Percentiles rank a stretch among this genome's conserved stretches.
Conservation (phyloP, 1,140 invertebrate genomes). For the Dendrolimus kikuchii region DNA sequence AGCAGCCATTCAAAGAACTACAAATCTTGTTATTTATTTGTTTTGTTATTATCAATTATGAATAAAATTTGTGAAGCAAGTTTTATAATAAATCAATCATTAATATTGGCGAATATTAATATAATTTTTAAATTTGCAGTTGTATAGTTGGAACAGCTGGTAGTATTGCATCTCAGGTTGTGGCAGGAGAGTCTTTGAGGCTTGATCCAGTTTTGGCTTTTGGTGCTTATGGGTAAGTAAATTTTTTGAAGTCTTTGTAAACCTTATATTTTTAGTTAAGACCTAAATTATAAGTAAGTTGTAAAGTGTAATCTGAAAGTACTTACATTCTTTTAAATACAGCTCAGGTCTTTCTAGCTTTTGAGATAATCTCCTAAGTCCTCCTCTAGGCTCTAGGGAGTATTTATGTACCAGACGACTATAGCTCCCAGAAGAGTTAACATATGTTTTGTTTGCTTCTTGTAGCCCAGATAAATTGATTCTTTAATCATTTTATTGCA, state of each 20-base stretch:
- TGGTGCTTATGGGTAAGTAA: constrained; percentile 78
- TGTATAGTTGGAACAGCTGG: constrained; percentile 76
- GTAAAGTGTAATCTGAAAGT: neutral
- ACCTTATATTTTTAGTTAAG: neutral
- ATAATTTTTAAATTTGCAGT: constrained; percentile 51
- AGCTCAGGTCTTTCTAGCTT: neutral
- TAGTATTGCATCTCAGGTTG: constrained; percentile 77
- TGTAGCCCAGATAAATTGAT: no score
- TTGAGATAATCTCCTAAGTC: no score
- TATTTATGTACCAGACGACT: no score
- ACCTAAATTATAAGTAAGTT: neutral
- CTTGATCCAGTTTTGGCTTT: constrained; percentile 78
- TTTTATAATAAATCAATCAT: no score
- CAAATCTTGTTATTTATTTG: no score
- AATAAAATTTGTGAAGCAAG: no score
- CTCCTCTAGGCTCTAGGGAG: no score
- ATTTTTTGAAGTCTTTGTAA: neutral
- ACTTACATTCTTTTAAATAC: constrained; percentile 1
- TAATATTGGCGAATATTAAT: neutral
- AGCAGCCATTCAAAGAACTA: no score
- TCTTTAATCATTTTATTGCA: no score
- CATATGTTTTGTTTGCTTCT: no score
- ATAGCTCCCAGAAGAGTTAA: no score
- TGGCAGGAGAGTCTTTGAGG: constrained; percentile 73
- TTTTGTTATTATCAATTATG: no score